phyloP scores from a whole-genome alignment of 92 coral and sea anemone genomes.

The Zoanthus gigantus region DNA sequence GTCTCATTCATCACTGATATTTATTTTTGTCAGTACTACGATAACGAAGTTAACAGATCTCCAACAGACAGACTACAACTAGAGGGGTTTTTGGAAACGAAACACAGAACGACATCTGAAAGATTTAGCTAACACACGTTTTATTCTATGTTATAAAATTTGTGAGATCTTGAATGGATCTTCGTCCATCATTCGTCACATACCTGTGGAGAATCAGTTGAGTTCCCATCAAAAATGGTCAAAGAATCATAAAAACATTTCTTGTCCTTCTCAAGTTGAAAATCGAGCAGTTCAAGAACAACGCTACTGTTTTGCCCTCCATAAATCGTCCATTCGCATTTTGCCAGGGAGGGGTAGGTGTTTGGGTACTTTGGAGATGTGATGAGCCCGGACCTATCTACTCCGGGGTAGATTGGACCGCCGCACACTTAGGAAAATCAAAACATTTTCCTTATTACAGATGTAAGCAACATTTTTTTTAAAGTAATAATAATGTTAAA shows the following conservation, averaged over 20 bases:
- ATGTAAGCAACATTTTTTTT: no score
- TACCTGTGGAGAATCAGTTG: slow-evolving; percentile 23
- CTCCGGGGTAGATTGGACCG: not conserved
- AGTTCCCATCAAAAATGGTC: slow-evolving; percentile 65
- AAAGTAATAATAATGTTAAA: no score
- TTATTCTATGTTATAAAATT: no score
- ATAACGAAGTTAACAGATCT: no score
- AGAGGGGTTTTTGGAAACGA: not conserved
- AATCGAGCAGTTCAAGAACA: slow-evolving; percentile 64
- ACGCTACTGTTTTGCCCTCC: slow-evolving; percentile 83
- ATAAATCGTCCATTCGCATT: slow-evolving; percentile 72
- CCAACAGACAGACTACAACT: no score
- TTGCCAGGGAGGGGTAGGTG: slow-evolving; percentile 51
- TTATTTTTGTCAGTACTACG: no score
- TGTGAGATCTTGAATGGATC: no score
- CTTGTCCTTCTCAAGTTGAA: slow-evolving; percentile 87
- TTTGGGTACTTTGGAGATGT: slow-evolving; percentile 70
- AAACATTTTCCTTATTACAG: no score
- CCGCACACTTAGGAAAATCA: slow-evolving; percentile 60
- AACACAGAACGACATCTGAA: not conserved
- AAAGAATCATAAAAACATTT: slow-evolving; percentile 91
- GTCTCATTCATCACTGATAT: no score
- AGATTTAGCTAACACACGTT: no score
- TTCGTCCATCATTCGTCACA: not conserved
- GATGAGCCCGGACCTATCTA: slow-evolving; percentile 59